Conservation (phyloP, 2,888 invertebrate species). For the Amphimallon solstitiale region DNA sequence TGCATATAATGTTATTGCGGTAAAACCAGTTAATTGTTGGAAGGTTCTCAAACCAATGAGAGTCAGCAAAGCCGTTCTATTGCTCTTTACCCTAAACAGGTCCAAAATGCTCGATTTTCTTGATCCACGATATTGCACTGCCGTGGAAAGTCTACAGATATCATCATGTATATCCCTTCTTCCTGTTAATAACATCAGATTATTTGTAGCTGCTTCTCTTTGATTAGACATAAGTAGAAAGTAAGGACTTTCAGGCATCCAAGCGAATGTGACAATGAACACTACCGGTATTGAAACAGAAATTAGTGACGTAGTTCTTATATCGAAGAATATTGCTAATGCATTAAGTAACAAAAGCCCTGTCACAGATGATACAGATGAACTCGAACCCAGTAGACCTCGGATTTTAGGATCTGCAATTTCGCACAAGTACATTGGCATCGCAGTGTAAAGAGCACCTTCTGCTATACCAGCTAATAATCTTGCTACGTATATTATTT, state of each 20-base stretch:
- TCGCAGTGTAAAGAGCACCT: slow-evolving; percentile 60
- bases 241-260: slow-evolving; percentile 73
- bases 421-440: slow-evolving; percentile 71
- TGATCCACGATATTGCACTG: slow-evolving; percentile 53
- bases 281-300: slow-evolving; percentile 68
- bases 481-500: slow-evolving; percentile 66
- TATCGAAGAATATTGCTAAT: slow-evolving; percentile 68
- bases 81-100: slow-evolving; percentile 66
- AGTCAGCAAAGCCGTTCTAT: slow-evolving; percentile 71
- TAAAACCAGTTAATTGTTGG: slow-evolving; percentile 71
- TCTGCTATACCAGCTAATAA: slow-evolving; percentile 70
- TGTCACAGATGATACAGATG: slow-evolving; percentile 67
- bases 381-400: slow-evolving; percentile 72
- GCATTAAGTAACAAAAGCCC: slow-evolving; percentile 72
- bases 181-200: slow-evolving; percentile 69
- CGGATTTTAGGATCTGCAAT: slow-evolving; percentile 68
- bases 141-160: slow-evolving; percentile 50
- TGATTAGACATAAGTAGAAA: slow-evolving; percentile 59
- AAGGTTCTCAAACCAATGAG: slow-evolving; percentile 68
- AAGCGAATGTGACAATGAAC: slow-evolving; percentile 68
- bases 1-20: slow-evolving; percentile 69
- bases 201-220: slow-evolving; percentile 62
- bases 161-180: slow-evolving; percentile 64
- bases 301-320: slow-evolving; percentile 65
- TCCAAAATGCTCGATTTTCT: slow-evolving; percentile 62